Base-by-base conservation (phyloP, 35 echinoderm and acorn worm genomes). In the Ptychodera flava region DNA sequence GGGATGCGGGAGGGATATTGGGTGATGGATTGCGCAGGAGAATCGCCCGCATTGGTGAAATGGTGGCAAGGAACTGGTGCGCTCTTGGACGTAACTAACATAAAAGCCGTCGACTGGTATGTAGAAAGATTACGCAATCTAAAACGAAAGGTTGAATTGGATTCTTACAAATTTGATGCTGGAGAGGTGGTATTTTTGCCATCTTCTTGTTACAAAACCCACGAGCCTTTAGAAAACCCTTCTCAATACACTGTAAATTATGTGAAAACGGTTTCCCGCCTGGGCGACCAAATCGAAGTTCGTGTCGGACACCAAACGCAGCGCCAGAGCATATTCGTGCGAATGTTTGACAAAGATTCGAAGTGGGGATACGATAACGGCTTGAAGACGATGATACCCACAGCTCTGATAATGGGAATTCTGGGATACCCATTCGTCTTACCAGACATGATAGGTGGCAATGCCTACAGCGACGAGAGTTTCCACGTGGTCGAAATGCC, bases 341-440 rank as follows among this genome's bases (percentile, higher is more conserved):
- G 90, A 37, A 98, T 98, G 90, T 85, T 92, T 36, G 87, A 90
- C 33, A 91, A 91, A 36, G 87, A 91, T 29, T 85, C 95, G 15
- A 85, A 79, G 0, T 98, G 95, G 95, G 79, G 88, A 31, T 45
- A 85, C 77, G 83, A 94, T 31, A 94, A 98, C 81, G 95, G 95
- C 28, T 79, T 98, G 0, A 79, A 86, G 36, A 89, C 92, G 22
- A 82, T 98, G 79, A 97, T 97, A 33, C 95, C 95, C 0, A 78
- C 92, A 34, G 83, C 90, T 1, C 37, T 97, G 6, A 75, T 91
- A 27, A 80, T 91, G 80, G 92, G 95, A 1, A 52, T 97, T 29
- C 81, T 97, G 33, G 95, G 95, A 27, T 97, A 97, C 77, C 95
- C 95, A 0, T 97, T 92, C 78, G 89, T 97, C 16, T 33, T 97